These are phyloP conservation scores for Tringa solitaria DNA, from an alignment of 2,113 vertebrate species.

Conservation along the genomic window DNA sequence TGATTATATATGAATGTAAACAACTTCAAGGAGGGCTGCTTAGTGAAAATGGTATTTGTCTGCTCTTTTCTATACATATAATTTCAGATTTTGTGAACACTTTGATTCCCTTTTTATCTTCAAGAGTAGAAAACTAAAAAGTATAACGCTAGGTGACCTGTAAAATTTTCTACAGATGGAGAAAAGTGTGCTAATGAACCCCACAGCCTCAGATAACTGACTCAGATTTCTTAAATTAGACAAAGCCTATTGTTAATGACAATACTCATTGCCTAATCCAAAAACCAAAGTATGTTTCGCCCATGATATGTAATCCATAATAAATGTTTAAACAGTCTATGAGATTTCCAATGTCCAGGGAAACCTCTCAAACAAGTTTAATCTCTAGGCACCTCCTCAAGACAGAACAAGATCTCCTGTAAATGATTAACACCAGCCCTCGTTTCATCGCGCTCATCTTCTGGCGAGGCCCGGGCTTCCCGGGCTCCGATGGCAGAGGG, in stretches of 20 bases:
- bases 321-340: conserved; percentile 2
- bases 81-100: neutral
- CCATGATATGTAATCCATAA: neutral
- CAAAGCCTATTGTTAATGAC: neutral
- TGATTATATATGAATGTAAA: conserved; percentile 33
- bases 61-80: neutral
- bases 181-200: neutral
- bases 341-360: neutral
- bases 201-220: neutral
- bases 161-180: neutral
- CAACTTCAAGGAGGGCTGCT: conserved; percentile 6
- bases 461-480: neutral
- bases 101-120: neutral
- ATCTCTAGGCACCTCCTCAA: neutral
- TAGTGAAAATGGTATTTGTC: neutral
- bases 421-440: conserved; percentile 20
- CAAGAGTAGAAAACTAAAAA: neutral
- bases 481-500: neutral
- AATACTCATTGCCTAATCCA: neutral
- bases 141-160: neutral
- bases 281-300: neutral
- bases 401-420: neutral
- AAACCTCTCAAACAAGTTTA: neutral
- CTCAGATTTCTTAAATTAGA: neutral
- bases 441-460: neutral